Evolutionary conservation across 2,797 vertebrate genomes (phyloP), one percentile per base, ranked within the genome.

Genomic region (Chelmon rostratus): DNA sequence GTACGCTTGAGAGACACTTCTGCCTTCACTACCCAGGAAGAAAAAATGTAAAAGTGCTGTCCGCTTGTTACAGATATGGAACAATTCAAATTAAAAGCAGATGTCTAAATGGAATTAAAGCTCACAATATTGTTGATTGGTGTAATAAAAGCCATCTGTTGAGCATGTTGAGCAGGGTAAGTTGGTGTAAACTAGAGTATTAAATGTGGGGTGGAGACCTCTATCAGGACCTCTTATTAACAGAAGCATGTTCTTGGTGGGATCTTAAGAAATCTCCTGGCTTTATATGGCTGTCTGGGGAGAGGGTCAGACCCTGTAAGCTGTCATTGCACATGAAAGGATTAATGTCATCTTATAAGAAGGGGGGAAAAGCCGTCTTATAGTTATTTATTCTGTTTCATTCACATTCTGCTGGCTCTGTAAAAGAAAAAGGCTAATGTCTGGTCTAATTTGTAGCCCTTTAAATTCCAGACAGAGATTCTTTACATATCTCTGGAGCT

Each of bases 401-500:
- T 97, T 97, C 96, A 97, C 95, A 97, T 96, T 96, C 96, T 96
- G 96, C 94, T 84, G 94, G 96, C 95, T 95, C 93, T 91, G 92
- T 92, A 94, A 92, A 93, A 97, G 95, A 95, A 93, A 96, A 96
- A 96, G 95, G 95, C 96, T 97, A 97, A 96, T 97, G 97, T 97
- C 97, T 95, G 95, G 96, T 97, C 97, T 99, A 99, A 99, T 99
- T 99, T 99, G 97, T 97, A 97, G 96, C 95, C 97, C 97, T 97
- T 97, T 97, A 98, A 99, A 99, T 97, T 99, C 97, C 96, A 98
- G 97, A 97, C 96, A 96, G 95, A 96, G 97, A 97, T 97, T 97
- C 95, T 98, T 99, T 99, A 98, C 97, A 98, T 99, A 99, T 99
- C 97, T 99, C 97, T 96, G 97, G 98, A 99, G 98, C 97, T 98